Base-by-base conservation (phyloP, 1,140 invertebrate genomes). In the Drosophila trapezifrons region DNA sequence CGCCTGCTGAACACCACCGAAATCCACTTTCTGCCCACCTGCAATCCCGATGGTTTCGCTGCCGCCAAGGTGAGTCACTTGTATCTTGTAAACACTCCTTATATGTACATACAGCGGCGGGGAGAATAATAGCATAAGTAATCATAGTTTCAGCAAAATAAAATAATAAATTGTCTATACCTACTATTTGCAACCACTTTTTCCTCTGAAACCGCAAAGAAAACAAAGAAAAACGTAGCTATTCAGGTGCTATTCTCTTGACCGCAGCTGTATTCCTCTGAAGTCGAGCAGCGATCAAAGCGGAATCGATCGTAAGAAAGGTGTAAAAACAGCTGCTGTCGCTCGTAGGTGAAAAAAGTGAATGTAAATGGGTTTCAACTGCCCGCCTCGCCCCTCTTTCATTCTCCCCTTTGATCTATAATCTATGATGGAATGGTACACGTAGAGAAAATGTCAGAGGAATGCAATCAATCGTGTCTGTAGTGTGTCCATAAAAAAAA, bases 1-100 rank as follows among this genome's bases (percentile, higher is more conserved):
- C 93, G 93, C 47, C 91, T 99, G 3, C 93, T 99, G 0, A 95
- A 98, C 76, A 94, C 93, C 1, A 97, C 96, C 0, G 97, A 99
- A 90, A 96, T 99, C 64, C 97, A 96, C 91, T 93, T 99, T 46
- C 95, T 99, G 94, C 98, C 98, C 4, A 96, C 96, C 13, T 94
- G 98, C 92, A 98, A 98, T 93, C 97, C 97, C 51, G 97, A 99
- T 94, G 97, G 97, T 3, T 98, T 96, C 92, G 96, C 96, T 85
- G 93, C 93, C 47, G 96, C 97, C n/a, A 85, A 93, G 93, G 96
- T 96, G 92, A 93, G 93, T 91, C 60, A 66, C 9, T 62, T 29
- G 10, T 12, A 2, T 17, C 4, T n/a, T n/a, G 9, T 37, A 35
- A 5, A 20, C 2, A 17, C 3, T 35, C 9, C 37, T 29, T 32